These are phyloP conservation scores for Psittacula cyanocephala DNA, from an alignment of 2,113 vertebrate species.

Conservation along the genomic window DNA sequence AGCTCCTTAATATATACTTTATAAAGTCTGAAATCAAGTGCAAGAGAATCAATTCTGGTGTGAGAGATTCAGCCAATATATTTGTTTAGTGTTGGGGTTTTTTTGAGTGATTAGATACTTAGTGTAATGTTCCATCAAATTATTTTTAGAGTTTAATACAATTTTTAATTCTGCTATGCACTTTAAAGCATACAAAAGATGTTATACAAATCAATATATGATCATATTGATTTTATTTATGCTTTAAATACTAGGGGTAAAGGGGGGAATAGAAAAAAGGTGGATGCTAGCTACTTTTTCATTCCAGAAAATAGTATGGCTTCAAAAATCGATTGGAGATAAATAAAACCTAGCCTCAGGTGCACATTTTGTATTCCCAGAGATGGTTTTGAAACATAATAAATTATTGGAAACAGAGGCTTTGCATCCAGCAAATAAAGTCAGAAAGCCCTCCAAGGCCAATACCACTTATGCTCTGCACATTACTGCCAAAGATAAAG, in stretches of 20 bases:
- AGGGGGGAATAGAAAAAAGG: background rate
- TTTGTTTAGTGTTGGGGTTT: background rate
- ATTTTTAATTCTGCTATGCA: background rate
- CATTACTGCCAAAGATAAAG: slow-evolving; percentile 61
- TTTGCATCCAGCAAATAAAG: slow-evolving; percentile 75
- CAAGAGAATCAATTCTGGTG: slow-evolving; percentile 30
- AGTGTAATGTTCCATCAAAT: slow-evolving; percentile 24
- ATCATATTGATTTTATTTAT: background rate
- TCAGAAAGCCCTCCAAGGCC: slow-evolving; percentile 72
- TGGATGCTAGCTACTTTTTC: background rate
- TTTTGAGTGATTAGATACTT: slow-evolving; percentile 29
- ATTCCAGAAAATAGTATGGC: background rate
- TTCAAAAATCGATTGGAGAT: slow-evolving; percentile 46
- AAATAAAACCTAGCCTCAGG: slow-evolving; percentile 67
- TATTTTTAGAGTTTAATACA: slow-evolving; percentile 10
- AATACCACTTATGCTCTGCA: slow-evolving; percentile 68
- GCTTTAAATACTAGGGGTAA: background rate
- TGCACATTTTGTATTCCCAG: slow-evolving; percentile 56
- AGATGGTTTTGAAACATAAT: slow-evolving; percentile 62
- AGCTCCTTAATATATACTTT: slow-evolving; percentile 41
- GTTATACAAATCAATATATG: background rate
- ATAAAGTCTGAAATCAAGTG: slow-evolving; percentile 29
- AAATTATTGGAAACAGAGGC: slow-evolving; percentile 70
- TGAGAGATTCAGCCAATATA: background rate
- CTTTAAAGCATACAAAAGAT: background rate